Conservation (phyloP, 1,140 invertebrate genomes). For the Lepidostoma basale region DNA sequence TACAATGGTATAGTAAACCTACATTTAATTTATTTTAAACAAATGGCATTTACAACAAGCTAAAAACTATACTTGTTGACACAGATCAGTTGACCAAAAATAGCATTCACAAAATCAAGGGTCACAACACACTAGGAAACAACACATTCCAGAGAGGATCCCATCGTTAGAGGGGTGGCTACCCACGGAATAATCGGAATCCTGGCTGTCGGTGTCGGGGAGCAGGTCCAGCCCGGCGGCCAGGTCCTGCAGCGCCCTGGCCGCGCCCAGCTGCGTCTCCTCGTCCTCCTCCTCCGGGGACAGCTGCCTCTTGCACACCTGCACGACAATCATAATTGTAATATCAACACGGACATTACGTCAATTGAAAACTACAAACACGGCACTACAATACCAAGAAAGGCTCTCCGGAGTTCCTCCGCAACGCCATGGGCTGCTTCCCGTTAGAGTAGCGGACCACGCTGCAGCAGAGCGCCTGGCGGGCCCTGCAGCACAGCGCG, state of each 20-base stretch:
- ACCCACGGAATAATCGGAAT: conserved; percentile 37
- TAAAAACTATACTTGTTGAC: no score
- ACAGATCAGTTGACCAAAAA: no score
- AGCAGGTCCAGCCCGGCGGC: conserved; percentile 21
- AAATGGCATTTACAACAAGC: no score
- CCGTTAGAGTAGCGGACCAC: conserved; percentile 33
- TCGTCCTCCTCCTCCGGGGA: conserved; percentile 10
- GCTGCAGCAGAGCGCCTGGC: conserved; percentile 34
- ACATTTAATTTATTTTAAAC: no score
- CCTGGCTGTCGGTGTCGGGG: conserved; percentile 27
- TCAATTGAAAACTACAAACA: neutral
- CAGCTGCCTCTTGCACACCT: neutral
- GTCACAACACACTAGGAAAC: no score
- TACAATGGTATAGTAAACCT: no score
- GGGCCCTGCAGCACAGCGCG: no score
- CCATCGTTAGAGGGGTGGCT: no score
- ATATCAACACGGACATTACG: neutral
- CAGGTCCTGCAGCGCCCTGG: conserved; percentile 16
- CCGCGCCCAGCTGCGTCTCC: conserved; percentile 7
- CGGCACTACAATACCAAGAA: conserved; percentile 12
- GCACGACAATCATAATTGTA: neutral
- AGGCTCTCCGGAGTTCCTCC: conserved; percentile 31
- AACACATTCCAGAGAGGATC: no score
- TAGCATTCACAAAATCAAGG: no score
- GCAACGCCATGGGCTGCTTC: neutral